Evolutionary conservation across 2,797 vertebrate genomes (phyloP).

Genomic region (Hydrocynus forskahlii): DNA sequence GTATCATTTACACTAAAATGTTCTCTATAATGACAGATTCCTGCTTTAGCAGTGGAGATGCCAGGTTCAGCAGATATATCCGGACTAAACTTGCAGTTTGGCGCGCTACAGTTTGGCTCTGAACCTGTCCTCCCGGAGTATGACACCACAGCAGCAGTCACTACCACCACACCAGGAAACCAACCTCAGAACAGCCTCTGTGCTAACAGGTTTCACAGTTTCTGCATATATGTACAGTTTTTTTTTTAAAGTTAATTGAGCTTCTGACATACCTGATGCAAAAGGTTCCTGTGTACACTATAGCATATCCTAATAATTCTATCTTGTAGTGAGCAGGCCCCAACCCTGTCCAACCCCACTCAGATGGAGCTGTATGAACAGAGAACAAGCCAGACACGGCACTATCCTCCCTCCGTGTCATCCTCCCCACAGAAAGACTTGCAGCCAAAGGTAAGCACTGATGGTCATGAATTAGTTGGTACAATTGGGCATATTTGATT

Average conservation of each 20-base stretch:
- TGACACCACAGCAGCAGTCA: constrained; percentile 80
- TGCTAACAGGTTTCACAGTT: constrained; percentile 82
- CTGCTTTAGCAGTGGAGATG: constrained; percentile 96
- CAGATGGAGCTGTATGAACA: constrained; percentile 96
- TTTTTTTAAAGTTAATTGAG: background rate
- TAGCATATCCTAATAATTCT: background rate
- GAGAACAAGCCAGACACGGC: constrained; percentile 88
- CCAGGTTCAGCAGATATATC: constrained; percentile 94
- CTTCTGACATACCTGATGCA: background rate
- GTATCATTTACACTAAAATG: background rate
- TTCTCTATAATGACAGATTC: constrained; percentile 81
- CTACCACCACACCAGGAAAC: constrained; percentile 75
- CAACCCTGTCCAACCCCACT: constrained; percentile 88
- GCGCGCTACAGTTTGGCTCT: constrained; percentile 94
- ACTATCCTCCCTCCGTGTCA: constrained; percentile 89
- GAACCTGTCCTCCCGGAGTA: constrained; percentile 94
- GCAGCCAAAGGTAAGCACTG: constrained; percentile 86
- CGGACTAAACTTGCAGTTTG: constrained; percentile 96
- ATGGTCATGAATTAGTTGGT: background rate
- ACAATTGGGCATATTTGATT: too few species aligned
- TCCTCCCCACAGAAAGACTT: constrained; percentile 96
- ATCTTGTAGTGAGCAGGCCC: constrained; percentile 83
- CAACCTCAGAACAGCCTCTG: constrained; percentile 90
- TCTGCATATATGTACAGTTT: background rate
- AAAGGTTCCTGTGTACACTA: background rate